A percentile compares a stretch with the other conserved stretches of the same genome.
phyloP scores from a whole-genome alignment of 1,140 invertebrate species.

The Plutomurus gul region DNA sequence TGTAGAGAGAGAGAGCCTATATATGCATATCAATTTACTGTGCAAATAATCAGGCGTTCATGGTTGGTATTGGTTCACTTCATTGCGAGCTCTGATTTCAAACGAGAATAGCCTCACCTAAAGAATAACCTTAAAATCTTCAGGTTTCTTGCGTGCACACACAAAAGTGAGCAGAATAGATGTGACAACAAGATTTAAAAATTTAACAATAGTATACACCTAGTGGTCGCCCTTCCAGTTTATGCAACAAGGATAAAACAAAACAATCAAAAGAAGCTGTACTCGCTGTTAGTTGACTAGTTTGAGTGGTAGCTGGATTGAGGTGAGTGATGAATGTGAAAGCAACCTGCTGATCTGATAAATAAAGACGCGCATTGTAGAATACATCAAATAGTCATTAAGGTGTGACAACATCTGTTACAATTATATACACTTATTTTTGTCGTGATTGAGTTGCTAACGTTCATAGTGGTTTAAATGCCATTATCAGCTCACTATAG shows the following conservation, averaged over 20 bases:
- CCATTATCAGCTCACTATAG: not conserved
- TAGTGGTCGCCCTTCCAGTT: not conserved
- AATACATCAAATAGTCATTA: slow-evolving; percentile 17
- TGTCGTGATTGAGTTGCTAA: not conserved
- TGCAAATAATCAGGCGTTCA: too few relatives aligned
- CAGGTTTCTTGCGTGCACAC: not conserved
- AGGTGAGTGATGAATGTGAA: slow-evolving; percentile 16
- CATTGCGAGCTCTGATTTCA: too few relatives aligned
- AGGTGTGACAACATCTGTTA: slow-evolving; percentile 22
- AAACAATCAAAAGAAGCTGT: slow-evolving; percentile 21
- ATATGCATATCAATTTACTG: too few relatives aligned
- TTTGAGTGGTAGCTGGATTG: not conserved
- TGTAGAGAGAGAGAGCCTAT: too few relatives aligned
- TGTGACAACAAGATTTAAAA: not conserved
- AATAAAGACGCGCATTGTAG: not conserved
- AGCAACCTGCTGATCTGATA: slow-evolving; percentile 28
- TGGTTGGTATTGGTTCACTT: too few relatives aligned
- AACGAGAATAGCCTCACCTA: too few relatives aligned
- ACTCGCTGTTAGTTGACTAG: not conserved
- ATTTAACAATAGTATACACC: not conserved
- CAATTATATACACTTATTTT: slow-evolving; percentile 15
- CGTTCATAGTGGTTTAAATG: too few relatives aligned
- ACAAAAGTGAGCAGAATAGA: too few relatives aligned
- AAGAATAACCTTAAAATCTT: too few relatives aligned
- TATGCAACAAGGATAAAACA: slow-evolving; percentile 24